Evolutionary conservation across 2,888 invertebrate genomes (phyloP), one percentile per base, ranked within the genome.

Genomic region (Brachynemurus nebulosus): DNA sequence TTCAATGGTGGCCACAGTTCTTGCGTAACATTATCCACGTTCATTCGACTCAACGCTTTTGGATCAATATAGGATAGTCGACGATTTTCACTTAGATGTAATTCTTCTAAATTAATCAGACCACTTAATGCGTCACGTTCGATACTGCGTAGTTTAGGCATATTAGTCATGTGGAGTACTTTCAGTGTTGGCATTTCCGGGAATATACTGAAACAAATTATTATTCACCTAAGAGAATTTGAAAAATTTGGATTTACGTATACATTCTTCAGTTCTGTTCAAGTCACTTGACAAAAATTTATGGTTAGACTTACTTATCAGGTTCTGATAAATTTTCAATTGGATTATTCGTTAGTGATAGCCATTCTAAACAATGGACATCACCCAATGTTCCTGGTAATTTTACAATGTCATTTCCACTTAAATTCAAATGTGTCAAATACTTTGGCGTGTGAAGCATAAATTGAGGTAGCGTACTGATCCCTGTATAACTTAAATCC

Each of bases 261-360:
- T 9, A 25, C 7, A 25, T 25, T 25, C 9, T 9, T 25, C 19
- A 20, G 6, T 21, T 27, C 19, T 46, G 12, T 3, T 18, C 21
- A 45, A n/a, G 2, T 33, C 45, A 37, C 17, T 46, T 46, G 14
- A 38, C 6, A 47, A 40, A 18, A 14, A 23, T 34, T 34, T 34
- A 11, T 34, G 34, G 14, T 34, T 20, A 30, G 25, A 49, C 57
- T 56, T 52, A 61, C 61, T 55, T 59, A 21, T 56, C 49, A 19
- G 50, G 46, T 2, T 12, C 38, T 17, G 14, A 37, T 12, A 41
- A 30, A 50, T 57, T 55, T 2, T 59, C 58, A 41, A 88, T 76
- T 0, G 78, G 79, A 59, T 86, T 86, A 49, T 78, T 76, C 54
- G 83, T 78, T 17, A 88, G 59, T 43, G 73, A 73, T 8, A 88